A percentile compares a stretch with the other conserved stretches of the same genome.
Conservation (phyloP, 2,797 vertebrate species). For the Momotus momota region DNA sequence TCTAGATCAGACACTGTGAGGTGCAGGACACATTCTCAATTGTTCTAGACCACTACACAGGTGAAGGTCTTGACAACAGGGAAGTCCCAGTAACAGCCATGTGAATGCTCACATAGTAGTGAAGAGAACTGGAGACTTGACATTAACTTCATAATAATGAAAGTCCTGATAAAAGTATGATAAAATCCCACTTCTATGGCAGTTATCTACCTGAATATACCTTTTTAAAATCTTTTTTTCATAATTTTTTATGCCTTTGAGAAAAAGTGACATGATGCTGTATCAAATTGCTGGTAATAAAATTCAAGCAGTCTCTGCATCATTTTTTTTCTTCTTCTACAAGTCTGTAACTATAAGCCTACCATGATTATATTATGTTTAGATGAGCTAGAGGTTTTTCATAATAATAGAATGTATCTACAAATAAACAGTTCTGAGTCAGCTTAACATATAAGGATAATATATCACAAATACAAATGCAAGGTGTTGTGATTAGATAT, state of each 20-base stretch:
- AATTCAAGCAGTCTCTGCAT: not conserved
- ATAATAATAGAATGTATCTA: not conserved
- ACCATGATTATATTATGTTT: not conserved
- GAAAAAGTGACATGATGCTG: not conserved
- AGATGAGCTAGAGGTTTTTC: not conserved
- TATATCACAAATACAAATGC: not conserved
- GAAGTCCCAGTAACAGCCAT: not conserved
- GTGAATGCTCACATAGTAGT: not conserved
- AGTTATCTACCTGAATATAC: not conserved
- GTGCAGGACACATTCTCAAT: not conserved
- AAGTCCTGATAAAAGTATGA: not conserved
- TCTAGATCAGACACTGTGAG: rapidly evolving
- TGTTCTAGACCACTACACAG: not conserved
- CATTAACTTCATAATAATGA: not conserved
- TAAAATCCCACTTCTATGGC: not conserved
- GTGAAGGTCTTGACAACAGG: not conserved
- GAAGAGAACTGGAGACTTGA: not conserved
- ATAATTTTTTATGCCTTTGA: not conserved
- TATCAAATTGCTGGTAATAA: not conserved
- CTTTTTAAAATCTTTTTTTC: not conserved
- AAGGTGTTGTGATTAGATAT: not conserved
- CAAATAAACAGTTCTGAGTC: not conserved
- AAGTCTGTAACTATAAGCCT: not conserved
- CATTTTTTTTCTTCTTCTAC: not conserved
- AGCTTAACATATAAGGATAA: not conserved